These are phyloP conservation scores for Steatocranus sp. DNA, from an alignment of 2,797 vertebrate species.

Conservation along the genomic window DNA sequence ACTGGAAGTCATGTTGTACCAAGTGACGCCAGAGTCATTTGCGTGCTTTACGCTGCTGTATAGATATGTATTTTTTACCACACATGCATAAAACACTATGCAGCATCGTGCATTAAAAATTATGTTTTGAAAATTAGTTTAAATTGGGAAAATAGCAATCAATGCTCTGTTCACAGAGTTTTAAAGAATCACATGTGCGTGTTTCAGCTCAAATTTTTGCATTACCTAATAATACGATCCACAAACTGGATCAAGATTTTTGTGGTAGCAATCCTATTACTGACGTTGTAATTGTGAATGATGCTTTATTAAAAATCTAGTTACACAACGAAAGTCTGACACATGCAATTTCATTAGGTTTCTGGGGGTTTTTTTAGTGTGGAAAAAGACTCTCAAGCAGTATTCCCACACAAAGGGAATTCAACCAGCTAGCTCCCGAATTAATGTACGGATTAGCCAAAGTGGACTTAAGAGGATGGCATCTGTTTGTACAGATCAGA, in stretches of 20 bases:
- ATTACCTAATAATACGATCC: not conserved
- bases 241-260: constrained; percentile 23
- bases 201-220: not conserved
- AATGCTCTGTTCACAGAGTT: not conserved
- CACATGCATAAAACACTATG: not conserved
- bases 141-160: not conserved
- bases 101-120: not conserved
- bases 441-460: constrained; percentile 72
- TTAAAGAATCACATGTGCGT: not conserved
- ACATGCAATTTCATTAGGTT: constrained; percentile 44
- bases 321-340: constrained; percentile 62
- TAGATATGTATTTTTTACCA: not conserved
- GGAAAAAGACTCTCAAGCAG: not conserved
- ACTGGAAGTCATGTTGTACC: constrained; percentile 9
- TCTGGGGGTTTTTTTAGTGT: not conserved
- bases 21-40: not conserved
- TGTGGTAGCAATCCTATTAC: constrained; percentile 31
- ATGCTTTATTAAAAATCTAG: constrained; percentile 65
- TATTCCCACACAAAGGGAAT: constrained; percentile 20
- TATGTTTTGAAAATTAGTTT: not conserved
- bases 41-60: not conserved
- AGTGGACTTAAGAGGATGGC: constrained; percentile 66
- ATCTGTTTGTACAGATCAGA: constrained; percentile 74
- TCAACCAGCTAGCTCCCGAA: constrained; percentile 34
- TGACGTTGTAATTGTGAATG: constrained; percentile 44